Base-by-base conservation (phyloP, 1,140 invertebrate genomes). In the Trialeurodes vaporariorum region DNA sequence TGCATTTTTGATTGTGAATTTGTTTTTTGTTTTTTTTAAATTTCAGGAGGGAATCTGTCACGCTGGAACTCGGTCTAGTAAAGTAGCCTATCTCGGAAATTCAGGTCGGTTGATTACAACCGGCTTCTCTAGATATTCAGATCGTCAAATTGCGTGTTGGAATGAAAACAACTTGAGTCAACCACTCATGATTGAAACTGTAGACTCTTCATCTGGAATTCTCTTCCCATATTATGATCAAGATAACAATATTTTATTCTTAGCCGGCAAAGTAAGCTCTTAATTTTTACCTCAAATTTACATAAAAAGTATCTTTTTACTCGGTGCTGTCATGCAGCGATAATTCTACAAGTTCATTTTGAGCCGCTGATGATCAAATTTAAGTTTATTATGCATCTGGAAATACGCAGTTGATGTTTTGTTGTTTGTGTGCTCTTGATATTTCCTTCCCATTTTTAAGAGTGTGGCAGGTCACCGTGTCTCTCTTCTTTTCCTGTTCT, bases 151-250 rank as follows among this genome's bases (percentile, higher is more conserved):
- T 76, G 89, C 91, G 0, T 82, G 97, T 34, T 96, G 94, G 92
- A 87, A 90, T 77, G 86, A 92, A 72, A 86, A 89, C 73, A 86
- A 93, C 73, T 78, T 97, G 25, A 81, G 81, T 0, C 79, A 83
- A 66, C 89, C 93, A n/a, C 78, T 96, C 21, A 81, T 83, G 12
- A 85, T 85, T 59, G 91, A 94, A 75, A 90, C 87, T 27, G 89
- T 97, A 49, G 94, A 97, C 76, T 93, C 89, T 69, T 94, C 92
- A 0, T 95, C 92, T 60, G 94, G 94, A 11, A 88, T 97, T 66
- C 84, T 97, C 1, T 92, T 95, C 78, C 94, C 94, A 0, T 95
- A 89, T 77, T 97, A 91, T 79, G 95, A 98, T 78, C 83, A 89
- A 73, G 94, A 98, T 78, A 94, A 92, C 21, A 90, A 88, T 75